Percentiles rank a stretch among this genome's conserved stretches.
These are phyloP conservation scores for Pantherophis vulpinus DNA, from an alignment of 2,797 vertebrate species.

Conservation along the genomic window DNA sequence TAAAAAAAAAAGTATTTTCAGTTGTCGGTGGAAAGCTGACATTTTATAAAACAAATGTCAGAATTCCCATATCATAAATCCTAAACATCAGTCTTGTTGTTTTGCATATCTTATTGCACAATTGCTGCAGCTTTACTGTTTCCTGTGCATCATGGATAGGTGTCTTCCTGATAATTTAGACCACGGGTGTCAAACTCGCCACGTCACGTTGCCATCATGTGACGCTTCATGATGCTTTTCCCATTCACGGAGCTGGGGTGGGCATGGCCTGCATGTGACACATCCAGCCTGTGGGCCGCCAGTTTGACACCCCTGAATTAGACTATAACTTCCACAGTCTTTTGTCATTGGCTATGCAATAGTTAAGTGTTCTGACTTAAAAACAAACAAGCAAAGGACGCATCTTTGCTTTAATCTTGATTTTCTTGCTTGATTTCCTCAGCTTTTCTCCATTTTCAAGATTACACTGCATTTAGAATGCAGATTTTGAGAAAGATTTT, in stretches of 20 bases:
- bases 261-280: no score
- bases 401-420: background rate
- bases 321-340: background rate
- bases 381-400: background rate
- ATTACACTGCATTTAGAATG: background rate
- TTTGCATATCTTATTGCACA: background rate
- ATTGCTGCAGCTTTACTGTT: background rate
- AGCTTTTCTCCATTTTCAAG: background rate
- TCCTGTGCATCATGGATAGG: background rate
- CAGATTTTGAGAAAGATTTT: constrained; percentile 9
- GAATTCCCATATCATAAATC: background rate
- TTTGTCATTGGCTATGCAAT: background rate
- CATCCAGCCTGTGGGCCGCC: no score
- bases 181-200: no score
- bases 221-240: no score
- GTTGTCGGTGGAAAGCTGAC: background rate
- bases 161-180: background rate
- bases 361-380: background rate
- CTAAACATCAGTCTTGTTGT: background rate
- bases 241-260: no score
- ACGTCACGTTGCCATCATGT: no score
- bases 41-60: background rate
- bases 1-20: background rate
- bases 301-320: no score
- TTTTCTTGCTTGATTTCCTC: background rate